Conservation (phyloP, 2,888 invertebrate species). For the Drosophila sordidapex region DNA sequence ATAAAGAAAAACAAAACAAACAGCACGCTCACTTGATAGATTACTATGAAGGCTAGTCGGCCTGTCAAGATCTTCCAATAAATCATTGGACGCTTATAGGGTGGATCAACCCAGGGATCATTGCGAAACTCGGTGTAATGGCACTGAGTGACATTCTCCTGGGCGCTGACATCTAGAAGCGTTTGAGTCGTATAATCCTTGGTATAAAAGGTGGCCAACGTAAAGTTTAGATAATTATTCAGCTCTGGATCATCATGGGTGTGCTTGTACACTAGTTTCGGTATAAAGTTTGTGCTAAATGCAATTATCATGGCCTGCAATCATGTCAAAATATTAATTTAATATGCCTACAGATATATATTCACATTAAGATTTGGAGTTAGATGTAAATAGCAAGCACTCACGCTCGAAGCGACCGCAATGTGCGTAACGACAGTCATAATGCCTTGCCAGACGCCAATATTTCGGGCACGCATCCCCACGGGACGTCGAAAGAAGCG, state of each 20-base stretch:
- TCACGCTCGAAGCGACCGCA: constrained; percentile 91
- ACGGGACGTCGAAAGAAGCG: constrained; percentile 90
- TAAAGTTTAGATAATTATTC: constrained; percentile 89
- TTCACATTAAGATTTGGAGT: background rate
- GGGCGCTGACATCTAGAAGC: constrained; percentile 75
- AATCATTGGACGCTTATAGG: constrained; percentile 88
- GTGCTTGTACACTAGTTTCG: constrained; percentile 89
- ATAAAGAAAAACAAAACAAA: background rate
- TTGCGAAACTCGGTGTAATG: constrained; percentile 90
- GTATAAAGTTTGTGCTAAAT: constrained; percentile 93
- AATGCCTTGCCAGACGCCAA: constrained; percentile 92
- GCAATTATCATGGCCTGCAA: constrained; percentile 91
- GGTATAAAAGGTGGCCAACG: constrained; percentile 89
- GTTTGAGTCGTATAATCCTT: constrained; percentile 86
- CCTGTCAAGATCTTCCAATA: constrained; percentile 92
- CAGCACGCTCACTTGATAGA: constrained; percentile 87
- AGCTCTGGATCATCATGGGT: constrained; percentile 86
- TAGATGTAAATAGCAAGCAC: constrained; percentile 65
- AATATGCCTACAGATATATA: background rate
- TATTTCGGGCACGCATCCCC: constrained; percentile 90
- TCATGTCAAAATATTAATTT: background rate
- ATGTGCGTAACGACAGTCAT: constrained; percentile 90
- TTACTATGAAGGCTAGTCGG: constrained; percentile 90
- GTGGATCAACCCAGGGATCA: constrained; percentile 85
- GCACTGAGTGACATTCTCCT: constrained; percentile 85